Conservation (phyloP, 1,140 invertebrate genomes). For the Octopus sinensis region DNA sequence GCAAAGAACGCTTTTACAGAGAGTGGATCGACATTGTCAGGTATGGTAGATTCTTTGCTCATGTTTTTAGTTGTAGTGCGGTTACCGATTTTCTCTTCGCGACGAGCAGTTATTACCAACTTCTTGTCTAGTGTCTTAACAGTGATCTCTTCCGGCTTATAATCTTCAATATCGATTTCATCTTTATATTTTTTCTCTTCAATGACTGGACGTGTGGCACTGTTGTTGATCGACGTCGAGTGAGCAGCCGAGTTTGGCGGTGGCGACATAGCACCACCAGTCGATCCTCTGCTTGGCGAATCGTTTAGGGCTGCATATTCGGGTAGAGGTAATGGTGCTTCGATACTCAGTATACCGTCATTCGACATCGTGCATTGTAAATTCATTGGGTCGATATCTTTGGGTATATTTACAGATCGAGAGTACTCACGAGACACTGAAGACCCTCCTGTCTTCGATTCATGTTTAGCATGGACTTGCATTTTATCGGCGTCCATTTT, state of each 20-base stretch:
- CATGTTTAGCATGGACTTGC: conserved; percentile 44
- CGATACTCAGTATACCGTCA: conserved; percentile 50
- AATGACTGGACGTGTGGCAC: conserved; percentile 21
- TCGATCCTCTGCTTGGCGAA: not conserved
- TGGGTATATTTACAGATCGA: conserved; percentile 48
- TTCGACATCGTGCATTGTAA: conserved; percentile 49
- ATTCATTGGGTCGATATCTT: conserved; percentile 47
- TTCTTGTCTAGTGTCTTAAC: conserved; percentile 52
- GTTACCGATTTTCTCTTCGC: conserved; percentile 46
- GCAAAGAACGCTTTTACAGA: conserved; percentile 54
- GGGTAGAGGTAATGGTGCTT: conserved; percentile 46
- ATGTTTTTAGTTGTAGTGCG: conserved; percentile 51
- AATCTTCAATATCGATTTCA: conserved; percentile 51
- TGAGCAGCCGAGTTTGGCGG: conserved; percentile 20
- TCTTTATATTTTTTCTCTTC: conserved; percentile 47
- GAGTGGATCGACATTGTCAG: conserved; percentile 53
- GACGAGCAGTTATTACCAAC: conserved; percentile 45
- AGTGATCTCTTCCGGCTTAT: conserved; percentile 51
- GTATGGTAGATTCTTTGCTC: conserved; percentile 50
- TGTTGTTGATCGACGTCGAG: conserved; percentile 10
- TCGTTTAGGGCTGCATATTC: conserved; percentile 38
- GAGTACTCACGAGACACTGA: conserved; percentile 50
- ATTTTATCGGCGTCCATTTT: conserved; percentile 49
- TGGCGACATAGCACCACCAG: not conserved
- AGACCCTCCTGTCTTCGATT: conserved; percentile 39